Base-by-base conservation (phyloP, 2,888 invertebrate species). In the Nysson spinosus region DNA sequence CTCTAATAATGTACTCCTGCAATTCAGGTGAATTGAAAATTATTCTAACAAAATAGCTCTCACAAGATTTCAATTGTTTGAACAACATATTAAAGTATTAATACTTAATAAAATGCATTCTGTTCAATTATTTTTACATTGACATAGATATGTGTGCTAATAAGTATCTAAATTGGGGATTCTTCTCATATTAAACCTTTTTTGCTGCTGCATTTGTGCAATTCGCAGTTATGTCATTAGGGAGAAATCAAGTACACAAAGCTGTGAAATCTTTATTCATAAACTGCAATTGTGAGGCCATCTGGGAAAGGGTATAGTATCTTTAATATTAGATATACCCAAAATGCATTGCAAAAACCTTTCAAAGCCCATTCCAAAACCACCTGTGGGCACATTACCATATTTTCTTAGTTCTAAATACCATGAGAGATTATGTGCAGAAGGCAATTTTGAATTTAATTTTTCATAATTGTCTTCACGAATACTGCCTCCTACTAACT, bases 281-380 rank as follows among this genome's bases (percentile, higher is more conserved):
- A 86, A 80, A 77, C 61, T 78, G 89, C 96, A 96, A 87, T 94
- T 95, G 86, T 96, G 96, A 7, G 96, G 94, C 94, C 96, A 96
- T 67, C 99, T 90, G 0, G 99, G 99, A 87, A 98, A 99, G 0
- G 98, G 95, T 77, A 97, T 91, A 3, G 95, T 93, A 85, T 99
- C 99, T 87, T 96, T 96, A 73, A 99, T 98, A 87, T 97, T 99
- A 39, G 89, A 88, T 30, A 96, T 91, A 46, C 94, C 93, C 30
- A 97, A 91, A 26, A 98, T 69, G 47, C 93, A 91, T 88, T 96
- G 96, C 55, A 99, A 85, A 77, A 95, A 92, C 77, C 99, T 91
- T 84, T 99, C 99, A 82, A 99, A 93, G 0, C 99, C 99, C 80
- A 99, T 89, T 4, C 99, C 99, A 88, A 96, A 99, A 0, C 99